Conservation (phyloP, 2,888 invertebrate species). For the Plebejus argus region DNA sequence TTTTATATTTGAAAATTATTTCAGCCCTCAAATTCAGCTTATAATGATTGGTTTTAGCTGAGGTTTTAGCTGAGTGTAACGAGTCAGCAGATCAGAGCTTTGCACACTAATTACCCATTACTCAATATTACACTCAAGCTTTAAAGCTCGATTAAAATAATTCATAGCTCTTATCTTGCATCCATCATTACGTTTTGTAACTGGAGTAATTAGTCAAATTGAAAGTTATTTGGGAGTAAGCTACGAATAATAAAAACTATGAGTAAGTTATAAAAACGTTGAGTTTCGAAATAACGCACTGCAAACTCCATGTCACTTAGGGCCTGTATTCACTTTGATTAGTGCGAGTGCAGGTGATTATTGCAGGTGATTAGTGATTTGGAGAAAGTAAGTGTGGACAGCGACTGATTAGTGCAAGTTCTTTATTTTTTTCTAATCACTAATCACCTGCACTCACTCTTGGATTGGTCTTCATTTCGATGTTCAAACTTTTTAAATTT, state of each 20-base stretch:
- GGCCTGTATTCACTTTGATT: no score
- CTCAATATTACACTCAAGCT: background rate
- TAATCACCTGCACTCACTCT: no score
- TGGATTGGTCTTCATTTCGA: background rate
- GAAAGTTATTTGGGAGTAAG: background rate
- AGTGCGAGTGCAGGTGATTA: no score
- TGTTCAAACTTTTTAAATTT: background rate
- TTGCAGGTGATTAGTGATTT: no score
- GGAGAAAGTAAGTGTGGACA: no score
- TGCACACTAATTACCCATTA: background rate
- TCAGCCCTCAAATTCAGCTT: background rate
- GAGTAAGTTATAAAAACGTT: background rate
- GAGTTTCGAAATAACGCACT: no score
- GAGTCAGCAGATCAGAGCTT: conserved; percentile 3
- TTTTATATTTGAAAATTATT: background rate
- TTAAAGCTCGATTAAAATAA: background rate
- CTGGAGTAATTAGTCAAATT: background rate
- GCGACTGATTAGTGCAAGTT: background rate
- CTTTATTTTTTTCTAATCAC: no score
- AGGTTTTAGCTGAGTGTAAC: background rate
- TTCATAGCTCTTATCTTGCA: background rate
- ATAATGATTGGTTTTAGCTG: background rate
- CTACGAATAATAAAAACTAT: no score
- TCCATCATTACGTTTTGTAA: no score
- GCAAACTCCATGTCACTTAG: no score